These are phyloP conservation scores for Melitaea athalia DNA, from an alignment of 2,888 invertebrate genomes.

Conservation along the genomic window DNA sequence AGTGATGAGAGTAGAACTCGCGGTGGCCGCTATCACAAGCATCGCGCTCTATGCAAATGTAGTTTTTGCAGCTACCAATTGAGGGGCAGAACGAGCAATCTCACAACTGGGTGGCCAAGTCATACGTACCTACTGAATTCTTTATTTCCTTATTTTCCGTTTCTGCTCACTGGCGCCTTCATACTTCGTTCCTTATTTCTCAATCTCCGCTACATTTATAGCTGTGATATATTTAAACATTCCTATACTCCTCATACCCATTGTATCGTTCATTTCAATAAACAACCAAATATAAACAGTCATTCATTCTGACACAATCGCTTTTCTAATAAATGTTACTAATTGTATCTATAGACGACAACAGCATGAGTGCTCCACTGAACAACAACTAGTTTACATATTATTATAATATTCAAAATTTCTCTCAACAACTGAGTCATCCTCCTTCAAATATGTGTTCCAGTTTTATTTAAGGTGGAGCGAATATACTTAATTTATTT, in stretches of 20 bases:
- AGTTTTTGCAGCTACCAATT: constrained; percentile 80
- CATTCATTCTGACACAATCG: constrained; percentile 54
- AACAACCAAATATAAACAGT: constrained; percentile 36
- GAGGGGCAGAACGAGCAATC: constrained; percentile 61
- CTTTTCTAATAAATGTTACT: constrained; percentile 75
- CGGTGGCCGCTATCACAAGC: constrained; percentile 71
- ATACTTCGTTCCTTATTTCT: not conserved
- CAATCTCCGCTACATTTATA: not conserved
- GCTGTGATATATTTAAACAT: not conserved
- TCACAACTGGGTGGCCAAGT: constrained; percentile 63
- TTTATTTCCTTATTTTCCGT: not conserved
- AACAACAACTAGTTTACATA: constrained; percentile 77
- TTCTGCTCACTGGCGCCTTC: not conserved
- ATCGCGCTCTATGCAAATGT: constrained; percentile 80
- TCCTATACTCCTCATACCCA: constrained; percentile 18
- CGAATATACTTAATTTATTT: constrained; percentile 1
- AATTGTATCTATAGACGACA: constrained; percentile 65
- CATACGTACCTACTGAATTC: constrained; percentile 15
- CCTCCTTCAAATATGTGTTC: constrained; percentile 66
- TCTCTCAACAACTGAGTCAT: constrained; percentile 77
- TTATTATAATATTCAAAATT: constrained; percentile 79
- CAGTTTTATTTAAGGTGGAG: constrained; percentile 63
- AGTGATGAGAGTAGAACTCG: constrained; percentile 45
- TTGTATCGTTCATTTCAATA: constrained; percentile 21
- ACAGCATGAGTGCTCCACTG: constrained; percentile 51